A percentile compares a stretch with the other conserved stretches of the same genome.
These are phyloP conservation scores for Limanda limanda DNA, from an alignment of 2,113 vertebrate genomes.

Conservation along the genomic window DNA sequence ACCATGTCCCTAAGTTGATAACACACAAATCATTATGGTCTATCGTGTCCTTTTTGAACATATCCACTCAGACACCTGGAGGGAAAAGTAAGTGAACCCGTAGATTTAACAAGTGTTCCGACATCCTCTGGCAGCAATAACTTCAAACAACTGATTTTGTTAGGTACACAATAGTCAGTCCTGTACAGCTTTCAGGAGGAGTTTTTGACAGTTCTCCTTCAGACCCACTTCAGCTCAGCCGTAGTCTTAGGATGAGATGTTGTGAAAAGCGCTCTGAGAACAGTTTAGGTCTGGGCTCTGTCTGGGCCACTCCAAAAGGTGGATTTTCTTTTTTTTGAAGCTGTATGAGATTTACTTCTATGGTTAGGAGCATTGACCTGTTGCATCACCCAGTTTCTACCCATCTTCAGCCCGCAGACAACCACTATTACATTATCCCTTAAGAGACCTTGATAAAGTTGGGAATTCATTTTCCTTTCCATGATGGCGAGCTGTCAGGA, in stretches of 20 bases:
- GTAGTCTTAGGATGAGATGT: neutral
- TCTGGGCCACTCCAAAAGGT: neutral
- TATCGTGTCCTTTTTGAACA: no score
- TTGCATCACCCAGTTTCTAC: neutral
- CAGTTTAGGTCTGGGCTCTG: neutral
- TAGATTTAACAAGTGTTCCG: no score
- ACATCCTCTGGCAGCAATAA: neutral
- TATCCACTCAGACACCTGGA: no score
- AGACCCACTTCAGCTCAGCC: neutral
- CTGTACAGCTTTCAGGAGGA: neutral
- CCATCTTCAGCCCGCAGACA: neutral
- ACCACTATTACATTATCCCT: neutral
- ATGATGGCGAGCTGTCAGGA: neutral
- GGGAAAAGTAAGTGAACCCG: no score
- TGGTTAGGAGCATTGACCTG: neutral
- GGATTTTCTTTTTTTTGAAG: neutral
- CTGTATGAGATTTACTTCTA: neutral
- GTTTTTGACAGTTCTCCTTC: neutral
- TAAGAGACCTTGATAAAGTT: neutral
- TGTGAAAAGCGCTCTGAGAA: neutral
- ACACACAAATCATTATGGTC: no score
- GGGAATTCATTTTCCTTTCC: neutral
- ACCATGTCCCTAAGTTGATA: no score
- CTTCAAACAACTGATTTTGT: neutral
- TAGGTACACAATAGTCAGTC: neutral